Evolutionary conservation across 1,140 invertebrate species (phyloP).

Genomic region (Triops cancriformis): DNA sequence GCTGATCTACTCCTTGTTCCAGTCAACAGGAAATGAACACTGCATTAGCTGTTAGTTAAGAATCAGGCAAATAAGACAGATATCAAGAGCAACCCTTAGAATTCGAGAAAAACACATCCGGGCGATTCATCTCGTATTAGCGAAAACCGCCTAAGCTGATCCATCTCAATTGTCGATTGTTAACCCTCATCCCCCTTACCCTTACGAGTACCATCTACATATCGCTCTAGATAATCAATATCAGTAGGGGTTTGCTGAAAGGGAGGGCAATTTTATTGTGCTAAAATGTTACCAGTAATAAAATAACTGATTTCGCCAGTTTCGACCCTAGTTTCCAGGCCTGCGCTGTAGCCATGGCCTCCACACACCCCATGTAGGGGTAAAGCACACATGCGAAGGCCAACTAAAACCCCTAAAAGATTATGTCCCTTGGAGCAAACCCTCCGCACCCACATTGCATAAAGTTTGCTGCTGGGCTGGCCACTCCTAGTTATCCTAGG

Average conservation of each 20-base stretch:
- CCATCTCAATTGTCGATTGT: neutral
- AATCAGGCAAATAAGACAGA: neutral
- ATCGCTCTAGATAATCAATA: neutral
- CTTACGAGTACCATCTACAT: neutral
- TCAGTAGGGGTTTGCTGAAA: neutral
- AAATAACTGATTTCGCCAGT: neutral
- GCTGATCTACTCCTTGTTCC: too few species aligned
- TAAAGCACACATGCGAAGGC: neutral
- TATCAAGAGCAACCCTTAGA: neutral
- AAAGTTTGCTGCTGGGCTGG: neutral
- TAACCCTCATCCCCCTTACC: neutral
- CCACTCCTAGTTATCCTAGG: neutral
- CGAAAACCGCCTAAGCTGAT: neutral
- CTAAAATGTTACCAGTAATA: neutral
- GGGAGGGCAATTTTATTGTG: neutral
- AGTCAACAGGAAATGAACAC: too few species aligned
- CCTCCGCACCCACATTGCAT: neutral
- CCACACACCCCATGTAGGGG: neutral
- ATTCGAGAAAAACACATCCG: neutral
- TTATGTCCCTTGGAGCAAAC: neutral
- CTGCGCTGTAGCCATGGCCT: neutral
- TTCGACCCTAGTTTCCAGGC: neutral
- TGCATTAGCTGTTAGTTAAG: neutral
- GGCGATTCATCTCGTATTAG: neutral
- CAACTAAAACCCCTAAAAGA: neutral